phyloP scores from a whole-genome alignment of 2,797 vertebrate genomes.

The Sebastes oblongus region DNA sequence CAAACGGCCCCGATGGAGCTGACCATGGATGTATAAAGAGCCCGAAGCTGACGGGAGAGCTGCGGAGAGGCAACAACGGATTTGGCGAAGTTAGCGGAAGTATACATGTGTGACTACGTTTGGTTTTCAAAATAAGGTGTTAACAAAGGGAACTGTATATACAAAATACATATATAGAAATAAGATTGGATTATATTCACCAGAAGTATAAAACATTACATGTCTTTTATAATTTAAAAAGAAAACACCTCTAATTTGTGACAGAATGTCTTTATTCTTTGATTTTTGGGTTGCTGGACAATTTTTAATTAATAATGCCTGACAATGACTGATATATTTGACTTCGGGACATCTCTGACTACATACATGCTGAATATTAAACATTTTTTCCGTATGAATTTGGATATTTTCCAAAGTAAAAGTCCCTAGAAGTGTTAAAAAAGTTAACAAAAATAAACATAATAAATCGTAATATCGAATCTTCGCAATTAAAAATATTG shows the following conservation, averaged over 20 bases:
- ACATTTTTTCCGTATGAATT: background rate
- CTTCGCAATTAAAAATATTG: no score
- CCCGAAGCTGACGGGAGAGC: background rate
- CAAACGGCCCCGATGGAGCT: no score
- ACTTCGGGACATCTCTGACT: no score
- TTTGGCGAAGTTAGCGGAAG: no score
- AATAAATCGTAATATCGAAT: background rate
- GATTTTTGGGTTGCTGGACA: background rate
- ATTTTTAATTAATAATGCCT: background rate
- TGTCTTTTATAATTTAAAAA: background rate
- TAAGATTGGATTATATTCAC: no score
- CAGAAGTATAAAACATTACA: no score
- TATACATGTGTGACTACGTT: no score
- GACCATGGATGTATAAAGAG: background rate
- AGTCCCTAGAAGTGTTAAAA: background rate
- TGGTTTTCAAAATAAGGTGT: no score
- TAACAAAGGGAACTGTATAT: no score
- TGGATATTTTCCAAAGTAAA: background rate
- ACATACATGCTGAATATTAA: no score
- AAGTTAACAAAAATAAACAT: background rate
- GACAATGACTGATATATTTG: accelerated
- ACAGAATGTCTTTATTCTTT: background rate
- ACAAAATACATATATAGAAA: no score
- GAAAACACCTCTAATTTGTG: background rate
- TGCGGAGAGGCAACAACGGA: background rate